Conservation (phyloP, 2,888 invertebrate genomes). For the Synergus gifuensis region DNA sequence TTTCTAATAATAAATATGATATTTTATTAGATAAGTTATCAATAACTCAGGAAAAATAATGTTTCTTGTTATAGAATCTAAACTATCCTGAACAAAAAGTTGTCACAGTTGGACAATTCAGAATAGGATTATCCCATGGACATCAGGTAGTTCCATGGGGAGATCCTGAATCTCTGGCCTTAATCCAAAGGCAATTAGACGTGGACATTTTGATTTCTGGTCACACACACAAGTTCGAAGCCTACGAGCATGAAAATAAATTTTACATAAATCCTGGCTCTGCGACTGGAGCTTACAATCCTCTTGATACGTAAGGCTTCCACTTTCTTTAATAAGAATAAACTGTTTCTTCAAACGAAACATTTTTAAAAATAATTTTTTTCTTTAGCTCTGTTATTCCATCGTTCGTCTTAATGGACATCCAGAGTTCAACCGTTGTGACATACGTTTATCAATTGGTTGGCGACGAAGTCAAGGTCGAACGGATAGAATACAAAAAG, state of each 20-base stretch:
- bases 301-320: conserved; percentile 88
- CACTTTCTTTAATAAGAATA: conserved; percentile 35
- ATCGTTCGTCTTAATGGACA: conserved; percentile 99
- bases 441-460: conserved; percentile 99
- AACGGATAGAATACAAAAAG: conserved; percentile 98
- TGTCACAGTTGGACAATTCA: conserved; percentile 98
- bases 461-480: conserved; percentile 99
- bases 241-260: conserved; percentile 98
- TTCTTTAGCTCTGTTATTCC: conserved; percentile 90
- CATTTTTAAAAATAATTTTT: conserved; percentile 48
- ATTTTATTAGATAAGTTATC: neutral
- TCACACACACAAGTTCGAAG: conserved; percentile 98
- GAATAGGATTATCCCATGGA: conserved; percentile 98
- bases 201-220: conserved; percentile 99
- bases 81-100: conserved; percentile 99
- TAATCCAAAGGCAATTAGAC: conserved; percentile 97
- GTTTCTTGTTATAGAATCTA: conserved; percentile 84
- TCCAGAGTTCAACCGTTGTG: conserved; percentile 97
- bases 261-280: conserved; percentile 99
- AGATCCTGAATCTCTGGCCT: conserved; percentile 94
- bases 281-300: conserved; percentile 98
- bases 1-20: too few relatives aligned
- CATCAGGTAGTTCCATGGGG: conserved; percentile 99
- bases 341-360: conserved; percentile 18
- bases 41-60: conserved; percentile 3